Evolutionary conservation across 2,888 invertebrate species (phyloP), one percentile per base, ranked within the genome.

Genomic region (Plagiodera versicolora): DNA sequence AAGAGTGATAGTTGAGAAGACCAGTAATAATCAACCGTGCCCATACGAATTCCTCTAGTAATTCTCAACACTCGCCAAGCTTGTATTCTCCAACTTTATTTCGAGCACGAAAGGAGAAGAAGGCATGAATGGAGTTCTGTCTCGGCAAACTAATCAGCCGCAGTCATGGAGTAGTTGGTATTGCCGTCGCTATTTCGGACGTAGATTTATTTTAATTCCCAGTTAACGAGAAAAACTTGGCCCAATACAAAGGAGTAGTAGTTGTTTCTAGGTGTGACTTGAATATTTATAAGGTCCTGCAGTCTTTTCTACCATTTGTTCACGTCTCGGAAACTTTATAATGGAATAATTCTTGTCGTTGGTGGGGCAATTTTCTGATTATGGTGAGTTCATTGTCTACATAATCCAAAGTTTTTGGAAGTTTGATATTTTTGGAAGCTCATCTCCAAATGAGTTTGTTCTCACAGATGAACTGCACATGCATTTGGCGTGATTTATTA

Each of bases 121-220:
- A 39, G 20, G 18, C 52, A 35, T 52, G 52, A 52, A 52, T 35
- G 20, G 52, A 20, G 14, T 39, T 35, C 17, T 14, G 39, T 52
- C 39, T 39, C n/a, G 16, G 20, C 46, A 60, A 60, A 56, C 60
- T 54, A 60, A 60, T 60, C 60, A 52, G 45, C 47, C 35, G 56
- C 47, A 51, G 52, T 35, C 56, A 60, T 56, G 60, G 47, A 46
- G 47, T 56, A 64, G 69, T 64, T 66, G 60, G 67, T 67, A 67
- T 63, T 67, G 63, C 59, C 50, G 51, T 53, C 54, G 48, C 60
- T 63, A 59, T 64, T 55, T 57, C 52, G 35, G 67, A 70, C 68
- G 73, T 74, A 74, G 75, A 77, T 78, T 77, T 76, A 77, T 78
- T 78, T 77, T 77, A 78, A 78, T 78, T 77, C 73, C 74, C 72